Evolutionary conservation across 2,888 invertebrate species (phyloP).

Genomic region (Acanthosepion lycidas): DNA sequence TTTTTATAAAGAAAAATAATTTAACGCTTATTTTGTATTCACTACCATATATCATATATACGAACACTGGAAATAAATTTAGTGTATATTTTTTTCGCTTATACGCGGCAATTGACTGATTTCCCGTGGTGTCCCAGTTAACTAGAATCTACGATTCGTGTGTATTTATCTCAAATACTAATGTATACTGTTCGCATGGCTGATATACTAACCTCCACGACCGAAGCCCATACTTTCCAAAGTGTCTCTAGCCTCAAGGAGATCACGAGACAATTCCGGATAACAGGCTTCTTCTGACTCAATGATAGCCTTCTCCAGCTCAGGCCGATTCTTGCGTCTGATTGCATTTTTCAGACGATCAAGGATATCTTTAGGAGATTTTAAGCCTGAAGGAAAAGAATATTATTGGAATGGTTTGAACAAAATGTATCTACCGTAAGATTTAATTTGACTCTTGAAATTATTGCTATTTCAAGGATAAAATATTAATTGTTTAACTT

Average conservation of each 20-base stretch:
- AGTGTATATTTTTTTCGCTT: too few relatives aligned
- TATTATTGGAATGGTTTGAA: background rate
- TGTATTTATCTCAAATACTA: too few relatives aligned
- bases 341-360: constrained; percentile 5
- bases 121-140: too few relatives aligned
- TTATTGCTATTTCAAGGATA: too few relatives aligned
- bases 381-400: constrained; percentile 13
- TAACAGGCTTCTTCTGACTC: constrained; percentile 38
- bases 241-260: constrained; percentile 42
- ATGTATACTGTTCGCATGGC: background rate
- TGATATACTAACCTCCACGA: constrained; percentile 44
- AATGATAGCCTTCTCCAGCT: background rate
- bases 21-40: too few relatives aligned
- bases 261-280: background rate
- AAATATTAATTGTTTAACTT: too few relatives aligned
- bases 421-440: background rate
- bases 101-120: too few relatives aligned
- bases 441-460: background rate
- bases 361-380: background rate
- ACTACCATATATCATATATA: too few relatives aligned
- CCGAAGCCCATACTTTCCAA: constrained; percentile 40
- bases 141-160: too few relatives aligned
- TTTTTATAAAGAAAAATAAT: too few relatives aligned
- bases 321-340: background rate
- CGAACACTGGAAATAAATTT: too few relatives aligned